Conservation (phyloP, 2,888 invertebrate species). For the Aphrophora alni region DNA sequence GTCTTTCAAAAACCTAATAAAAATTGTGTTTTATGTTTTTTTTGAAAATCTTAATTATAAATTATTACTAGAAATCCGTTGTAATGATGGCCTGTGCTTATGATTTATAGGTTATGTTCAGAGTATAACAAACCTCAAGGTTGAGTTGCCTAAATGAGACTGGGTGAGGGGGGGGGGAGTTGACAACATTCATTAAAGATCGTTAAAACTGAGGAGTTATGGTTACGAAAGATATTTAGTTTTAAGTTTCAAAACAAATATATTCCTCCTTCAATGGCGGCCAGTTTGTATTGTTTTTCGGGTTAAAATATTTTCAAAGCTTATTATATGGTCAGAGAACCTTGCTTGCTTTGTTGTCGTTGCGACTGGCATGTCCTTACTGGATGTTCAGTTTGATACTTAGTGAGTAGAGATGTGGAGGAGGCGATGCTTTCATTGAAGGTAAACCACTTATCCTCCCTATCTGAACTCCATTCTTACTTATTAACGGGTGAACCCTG, state of each 20-base stretch:
- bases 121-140: conserved; percentile 2
- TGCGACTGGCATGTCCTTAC: too few relatives aligned
- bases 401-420: too few relatives aligned
- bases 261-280: too few relatives aligned
- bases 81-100: conserved; percentile 28
- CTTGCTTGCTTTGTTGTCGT: too few relatives aligned
- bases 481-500: too few relatives aligned
- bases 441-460: too few relatives aligned
- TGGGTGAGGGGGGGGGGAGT: neutral
- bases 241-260: neutral
- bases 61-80: conserved; percentile 32
- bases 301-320: too few relatives aligned
- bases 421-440: too few relatives aligned
- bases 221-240: neutral
- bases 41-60: conserved; percentile 30
- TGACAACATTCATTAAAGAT: conserved; percentile 2
- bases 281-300: too few relatives aligned
- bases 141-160: neutral
- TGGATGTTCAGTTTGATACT: too few relatives aligned
- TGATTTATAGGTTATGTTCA: conserved; percentile 30
- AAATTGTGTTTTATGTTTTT: conserved; percentile 32
- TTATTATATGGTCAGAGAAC: too few relatives aligned
- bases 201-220: neutral
- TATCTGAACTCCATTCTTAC: too few relatives aligned
- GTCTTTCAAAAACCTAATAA: conserved; percentile 22